Conservation (phyloP, 2,888 invertebrate genomes). For the Eledona agricola region DNA sequence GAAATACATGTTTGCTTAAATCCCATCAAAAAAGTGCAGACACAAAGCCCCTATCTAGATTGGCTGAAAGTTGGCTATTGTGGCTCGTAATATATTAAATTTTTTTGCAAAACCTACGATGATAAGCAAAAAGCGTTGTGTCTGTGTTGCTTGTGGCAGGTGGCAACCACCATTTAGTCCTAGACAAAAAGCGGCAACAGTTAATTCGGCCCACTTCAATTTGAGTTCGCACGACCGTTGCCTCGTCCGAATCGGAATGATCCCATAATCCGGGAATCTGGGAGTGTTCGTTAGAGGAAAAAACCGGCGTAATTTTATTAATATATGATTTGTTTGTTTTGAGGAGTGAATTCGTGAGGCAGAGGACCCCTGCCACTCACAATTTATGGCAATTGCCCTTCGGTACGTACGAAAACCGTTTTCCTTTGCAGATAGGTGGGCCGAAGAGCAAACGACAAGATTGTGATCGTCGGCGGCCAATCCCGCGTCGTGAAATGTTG, state of each 20-base stretch:
- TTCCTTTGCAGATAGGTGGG: constrained; percentile 11
- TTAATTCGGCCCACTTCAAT: constrained; percentile 19
- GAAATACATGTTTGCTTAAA: constrained; percentile 31
- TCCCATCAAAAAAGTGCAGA: constrained; percentile 11
- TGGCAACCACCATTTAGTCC: constrained; percentile 6
- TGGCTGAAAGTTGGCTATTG: constrained; percentile 15
- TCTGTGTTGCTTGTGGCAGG: not conserved
- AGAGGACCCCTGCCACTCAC: no score
- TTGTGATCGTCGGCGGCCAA: constrained; percentile 35
- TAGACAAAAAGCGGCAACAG: constrained; percentile 9
- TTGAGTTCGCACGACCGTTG: constrained; percentile 9
- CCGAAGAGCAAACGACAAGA: constrained; percentile 32
- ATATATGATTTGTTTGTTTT: constrained; percentile 5
- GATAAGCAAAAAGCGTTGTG: constrained; percentile 7
- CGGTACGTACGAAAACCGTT: no score
- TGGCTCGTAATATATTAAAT: constrained; percentile 1
- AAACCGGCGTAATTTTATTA: constrained; percentile 8
- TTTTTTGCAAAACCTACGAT: constrained; percentile 3
- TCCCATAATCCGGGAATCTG: constrained; percentile 16
- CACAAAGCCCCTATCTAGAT: constrained; percentile 17
- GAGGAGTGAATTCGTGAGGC: no score
- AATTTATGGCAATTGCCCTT: no score
- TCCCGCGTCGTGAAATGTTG: constrained; percentile 43
- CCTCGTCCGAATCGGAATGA: not conserved
- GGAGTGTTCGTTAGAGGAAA: constrained; percentile 19